Evolutionary conservation across 2,113 vertebrate species (phyloP).

Genomic region (Gymnogyps californianus): DNA sequence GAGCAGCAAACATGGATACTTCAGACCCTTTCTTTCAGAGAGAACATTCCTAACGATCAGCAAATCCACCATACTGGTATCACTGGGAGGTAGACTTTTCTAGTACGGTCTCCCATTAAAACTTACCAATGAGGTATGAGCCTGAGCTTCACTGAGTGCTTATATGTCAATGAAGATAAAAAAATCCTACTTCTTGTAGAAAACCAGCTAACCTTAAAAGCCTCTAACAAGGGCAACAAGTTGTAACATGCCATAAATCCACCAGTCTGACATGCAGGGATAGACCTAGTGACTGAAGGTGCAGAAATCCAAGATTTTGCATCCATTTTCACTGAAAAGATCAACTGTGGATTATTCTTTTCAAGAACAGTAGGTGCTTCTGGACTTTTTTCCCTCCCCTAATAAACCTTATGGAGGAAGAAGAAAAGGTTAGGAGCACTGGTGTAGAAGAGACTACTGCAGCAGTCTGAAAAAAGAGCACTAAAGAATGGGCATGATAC

Average conservation of each 20-base stretch:
- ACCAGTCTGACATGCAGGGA: accelerated
- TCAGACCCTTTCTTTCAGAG: not conserved
- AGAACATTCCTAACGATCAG: not conserved
- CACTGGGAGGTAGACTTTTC: not conserved
- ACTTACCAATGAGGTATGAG: not conserved
- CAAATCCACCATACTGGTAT: not conserved
- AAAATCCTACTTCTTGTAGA: not conserved
- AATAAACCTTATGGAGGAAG: not conserved
- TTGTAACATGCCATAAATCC: not conserved
- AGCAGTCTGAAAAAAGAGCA: not conserved
- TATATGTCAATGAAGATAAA: not conserved
- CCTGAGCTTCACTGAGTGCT: not conserved
- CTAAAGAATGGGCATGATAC: not conserved
- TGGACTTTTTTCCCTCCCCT: not conserved
- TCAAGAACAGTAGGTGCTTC: not conserved
- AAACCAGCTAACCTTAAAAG: not conserved
- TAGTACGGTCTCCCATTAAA: not conserved
- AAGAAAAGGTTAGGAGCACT: not conserved
- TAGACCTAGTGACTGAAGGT: not conserved
- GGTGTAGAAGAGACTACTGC: not conserved
- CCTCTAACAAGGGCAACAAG: not conserved
- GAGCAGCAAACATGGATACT: not conserved
- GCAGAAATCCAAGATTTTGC: not conserved
- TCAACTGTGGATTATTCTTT: not conserved
- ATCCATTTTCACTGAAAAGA: not conserved